phyloP scores from a whole-genome alignment of 2,888 invertebrate genomes.

The Callinectes sapidus region DNA sequence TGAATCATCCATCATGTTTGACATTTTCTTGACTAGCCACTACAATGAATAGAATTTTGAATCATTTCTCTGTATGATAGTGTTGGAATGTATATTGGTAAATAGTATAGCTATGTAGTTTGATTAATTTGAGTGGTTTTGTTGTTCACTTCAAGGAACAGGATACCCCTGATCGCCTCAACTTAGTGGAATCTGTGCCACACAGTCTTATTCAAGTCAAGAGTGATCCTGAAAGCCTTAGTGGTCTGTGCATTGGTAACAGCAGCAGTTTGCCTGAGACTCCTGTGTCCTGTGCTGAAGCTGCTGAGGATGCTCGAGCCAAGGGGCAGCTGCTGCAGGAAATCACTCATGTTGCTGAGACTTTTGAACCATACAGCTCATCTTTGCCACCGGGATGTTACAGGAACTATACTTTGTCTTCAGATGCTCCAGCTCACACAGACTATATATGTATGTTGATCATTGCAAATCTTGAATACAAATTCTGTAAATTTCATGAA shows the following conservation, averaged over 20 bases:
- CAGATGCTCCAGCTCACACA: slow-evolving; percentile 41
- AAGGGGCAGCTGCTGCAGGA: slow-evolving; percentile 61
- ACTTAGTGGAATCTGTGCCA: slow-evolving; percentile 44
- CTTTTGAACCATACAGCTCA: slow-evolving; percentile 55
- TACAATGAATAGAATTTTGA: neutral
- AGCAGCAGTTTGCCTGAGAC: slow-evolving; percentile 35
- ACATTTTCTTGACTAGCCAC: neutral
- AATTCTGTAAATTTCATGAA: neutral
- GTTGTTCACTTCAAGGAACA: slow-evolving; percentile 35
- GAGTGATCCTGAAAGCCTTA: slow-evolving; percentile 59
- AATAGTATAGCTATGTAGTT: neutral
- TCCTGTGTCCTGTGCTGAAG: slow-evolving; percentile 29
- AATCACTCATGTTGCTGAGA: slow-evolving; percentile 61
- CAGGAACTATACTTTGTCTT: slow-evolving; percentile 43
- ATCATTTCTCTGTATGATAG: neutral
- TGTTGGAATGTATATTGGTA: neutral
- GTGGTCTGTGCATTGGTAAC: slow-evolving; percentile 37
- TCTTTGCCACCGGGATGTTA: slow-evolving; percentile 43
- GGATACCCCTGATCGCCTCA: neutral
- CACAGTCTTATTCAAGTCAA: slow-evolving; percentile 52
- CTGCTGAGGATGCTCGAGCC: slow-evolving; percentile 48
- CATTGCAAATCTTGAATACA: neutral
- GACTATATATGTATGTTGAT: slow-evolving; percentile 51
- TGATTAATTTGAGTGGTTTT: neutral
- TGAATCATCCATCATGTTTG: neutral